Evolutionary conservation across 2,888 invertebrate genomes (phyloP).

Genomic region (Leptarthrus brevirostris): DNA sequence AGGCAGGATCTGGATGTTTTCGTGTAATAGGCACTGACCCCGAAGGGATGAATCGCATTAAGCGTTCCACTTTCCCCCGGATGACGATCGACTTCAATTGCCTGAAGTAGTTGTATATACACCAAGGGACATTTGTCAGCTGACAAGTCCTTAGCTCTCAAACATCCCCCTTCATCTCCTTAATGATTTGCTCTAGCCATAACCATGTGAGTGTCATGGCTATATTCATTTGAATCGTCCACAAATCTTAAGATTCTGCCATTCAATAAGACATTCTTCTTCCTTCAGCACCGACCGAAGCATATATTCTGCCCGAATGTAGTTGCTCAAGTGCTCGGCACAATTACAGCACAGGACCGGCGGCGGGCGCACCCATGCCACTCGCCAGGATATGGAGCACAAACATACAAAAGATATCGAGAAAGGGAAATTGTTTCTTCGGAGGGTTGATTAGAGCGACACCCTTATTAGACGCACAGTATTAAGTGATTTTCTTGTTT

Average conservation of each 20-base stretch:
- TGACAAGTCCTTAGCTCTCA: constrained; percentile 40
- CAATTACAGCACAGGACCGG: constrained; percentile 7
- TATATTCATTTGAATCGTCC: constrained; percentile 35
- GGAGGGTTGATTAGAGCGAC: constrained; percentile 49
- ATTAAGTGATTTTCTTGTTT: constrained; percentile 51
- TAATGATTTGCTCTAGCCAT: constrained; percentile 14
- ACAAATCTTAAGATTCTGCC: constrained; percentile 44
- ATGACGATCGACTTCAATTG: constrained; percentile 39
- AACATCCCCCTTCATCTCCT: constrained; percentile 1
- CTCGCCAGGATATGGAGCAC: neutral
- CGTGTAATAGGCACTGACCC: constrained; percentile 24
- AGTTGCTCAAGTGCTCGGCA: constrained; percentile 1
- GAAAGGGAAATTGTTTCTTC: constrained; percentile 45
- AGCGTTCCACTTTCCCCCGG: neutral
- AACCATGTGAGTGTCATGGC: constrained; percentile 29
- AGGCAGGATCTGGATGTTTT: neutral
- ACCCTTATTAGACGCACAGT: constrained; percentile 49
- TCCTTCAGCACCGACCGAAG: constrained; percentile 1
- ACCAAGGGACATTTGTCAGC: constrained; percentile 46
- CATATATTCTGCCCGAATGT: neutral
- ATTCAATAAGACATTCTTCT: constrained; percentile 31
- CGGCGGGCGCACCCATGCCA: neutral
- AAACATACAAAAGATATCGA: constrained; percentile 15
- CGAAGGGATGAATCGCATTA: constrained; percentile 31
- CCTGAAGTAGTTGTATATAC: constrained; percentile 32